Percentiles rank a stretch among this genome's conserved stretches.
phyloP scores from a whole-genome alignment of 2,888 invertebrate genomes.

The Lymantria dispar region DNA sequence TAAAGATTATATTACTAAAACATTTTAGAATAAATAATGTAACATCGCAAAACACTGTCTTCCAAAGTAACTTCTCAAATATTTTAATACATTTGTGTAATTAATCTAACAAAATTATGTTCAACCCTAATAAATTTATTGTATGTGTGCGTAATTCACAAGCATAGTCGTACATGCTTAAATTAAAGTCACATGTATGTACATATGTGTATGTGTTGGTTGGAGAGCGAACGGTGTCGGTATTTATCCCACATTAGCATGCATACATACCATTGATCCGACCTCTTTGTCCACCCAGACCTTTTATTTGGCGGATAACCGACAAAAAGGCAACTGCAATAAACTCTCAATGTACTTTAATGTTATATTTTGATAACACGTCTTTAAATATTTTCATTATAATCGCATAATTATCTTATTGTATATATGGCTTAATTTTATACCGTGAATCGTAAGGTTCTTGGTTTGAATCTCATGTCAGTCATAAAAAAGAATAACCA shows the following conservation, averaged over 20 bases:
- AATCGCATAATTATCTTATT: too few species aligned
- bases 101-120: slow-evolving; percentile 23
- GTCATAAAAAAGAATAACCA: too few species aligned
- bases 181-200: slow-evolving; percentile 14
- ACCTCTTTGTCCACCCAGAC: slow-evolving; percentile 61
- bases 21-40: too few species aligned
- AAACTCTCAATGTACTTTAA: slow-evolving; percentile 35
- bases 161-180: slow-evolving; percentile 6
- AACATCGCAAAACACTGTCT: too few species aligned
- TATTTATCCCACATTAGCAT: slow-evolving; percentile 75
- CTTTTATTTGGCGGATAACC: slow-evolving; percentile 47
- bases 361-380: slow-evolving; percentile 18
- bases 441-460: too few species aligned
- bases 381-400: slow-evolving; percentile 7
- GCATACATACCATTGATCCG: slow-evolving; percentile 72
- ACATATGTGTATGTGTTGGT: slow-evolving; percentile 50
- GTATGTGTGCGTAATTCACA: slow-evolving; percentile 24
- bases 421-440: too few species aligned
- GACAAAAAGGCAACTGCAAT: slow-evolving; percentile 32
- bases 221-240: slow-evolving; percentile 54
- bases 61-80: neutral
- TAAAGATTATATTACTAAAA: too few species aligned
- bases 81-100: slow-evolving; percentile 2
- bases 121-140: slow-evolving; percentile 35
- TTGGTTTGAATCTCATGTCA: too few species aligned